Evolutionary conservation across 2,888 invertebrate species (phyloP), one percentile per base, ranked within the genome.

Genomic region (Drosophila mercatorum): DNA sequence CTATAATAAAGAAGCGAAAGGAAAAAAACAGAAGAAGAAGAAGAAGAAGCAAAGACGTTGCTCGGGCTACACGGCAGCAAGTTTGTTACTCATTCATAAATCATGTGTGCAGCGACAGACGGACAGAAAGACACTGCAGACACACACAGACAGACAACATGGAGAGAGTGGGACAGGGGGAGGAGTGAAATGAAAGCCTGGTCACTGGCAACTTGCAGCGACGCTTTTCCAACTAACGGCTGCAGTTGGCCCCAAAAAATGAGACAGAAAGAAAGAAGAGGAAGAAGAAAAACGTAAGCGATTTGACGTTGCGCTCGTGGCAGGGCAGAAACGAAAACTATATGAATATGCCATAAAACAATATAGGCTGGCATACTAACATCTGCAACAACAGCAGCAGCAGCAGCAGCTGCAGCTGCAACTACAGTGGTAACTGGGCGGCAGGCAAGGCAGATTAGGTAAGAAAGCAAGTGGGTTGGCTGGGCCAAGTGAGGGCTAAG

Each of bases 41-140:
- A 22, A 22, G 22, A 22, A 22, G 22, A 1, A 78, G 76, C 78
- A 88, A 83, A 83, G 88, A 86, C 81, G 88, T 80, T 84, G 81
- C 87, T 86, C 68, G 68, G 80, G 82, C 81, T 73, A 84, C 88
- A 89, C 88, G 87, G 80, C 76, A 85, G 81, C 86, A 87, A 87
- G 83, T 89, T 88, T 89, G 87, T 85, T 86, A 86, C 87, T 87
- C 86, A 84, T 88, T 90, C 90, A 90, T 90, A 90, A 90, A 90
- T 90, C 90, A 90, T 90, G 91, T 83, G 83, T 89, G 85, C 81
- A 82, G 63, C 85, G 68, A 76, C 74, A 82, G 77, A 81, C 64
- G 62, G 72, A 76, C 72, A 57, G 72, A 68, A 51, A 62, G 55
- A 57, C 57, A 41, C 41, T 34, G 31, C 31, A 36, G 3, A 59